Evolutionary conservation across 2,888 invertebrate species (phyloP).

Genomic region (Agriotes lineatus): DNA sequence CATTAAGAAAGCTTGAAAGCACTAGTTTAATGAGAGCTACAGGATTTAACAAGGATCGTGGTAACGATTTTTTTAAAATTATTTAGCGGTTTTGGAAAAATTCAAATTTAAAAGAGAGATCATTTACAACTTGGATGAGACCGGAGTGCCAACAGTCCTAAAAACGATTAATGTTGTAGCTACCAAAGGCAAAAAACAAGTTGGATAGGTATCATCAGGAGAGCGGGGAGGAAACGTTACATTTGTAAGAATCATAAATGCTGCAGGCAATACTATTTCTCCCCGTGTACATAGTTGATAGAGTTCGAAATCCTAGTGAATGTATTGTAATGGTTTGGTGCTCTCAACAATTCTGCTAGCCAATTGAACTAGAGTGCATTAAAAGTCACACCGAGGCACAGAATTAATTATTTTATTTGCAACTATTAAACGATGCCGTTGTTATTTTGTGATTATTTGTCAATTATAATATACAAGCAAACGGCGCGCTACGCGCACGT

Average conservation of each 20-base stretch:
- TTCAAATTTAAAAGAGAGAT: too few species aligned
- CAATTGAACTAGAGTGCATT: too few species aligned
- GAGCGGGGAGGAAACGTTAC: slow-evolving; percentile 56
- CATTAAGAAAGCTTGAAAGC: neutral
- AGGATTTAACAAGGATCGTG: slow-evolving; percentile 24
- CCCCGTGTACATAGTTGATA: too few species aligned
- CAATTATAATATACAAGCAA: too few species aligned
- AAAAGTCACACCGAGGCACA: too few species aligned
- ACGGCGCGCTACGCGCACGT: too few species aligned
- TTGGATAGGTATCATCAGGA: slow-evolving; percentile 58
- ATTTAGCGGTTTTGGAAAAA: slow-evolving; percentile 13
- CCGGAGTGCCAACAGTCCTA: slow-evolving; percentile 42
- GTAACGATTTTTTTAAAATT: slow-evolving; percentile 25
- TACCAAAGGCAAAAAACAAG: slow-evolving; percentile 52
- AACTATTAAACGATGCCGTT: too few species aligned
- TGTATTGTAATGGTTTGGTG: too few species aligned
- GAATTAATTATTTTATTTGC: too few species aligned
- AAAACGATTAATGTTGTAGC: slow-evolving; percentile 49
- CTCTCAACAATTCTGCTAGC: too few species aligned
- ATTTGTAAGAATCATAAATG: slow-evolving; percentile 47
- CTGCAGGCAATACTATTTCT: slow-evolving; percentile 55
- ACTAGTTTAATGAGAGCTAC: slow-evolving; percentile 14
- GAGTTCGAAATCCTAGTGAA: too few species aligned
- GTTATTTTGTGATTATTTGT: too few species aligned
- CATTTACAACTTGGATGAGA: slow-evolving; percentile 29